phyloP scores from a whole-genome alignment of 1,140 invertebrate genomes.

The Neodiprion fabricii region DNA sequence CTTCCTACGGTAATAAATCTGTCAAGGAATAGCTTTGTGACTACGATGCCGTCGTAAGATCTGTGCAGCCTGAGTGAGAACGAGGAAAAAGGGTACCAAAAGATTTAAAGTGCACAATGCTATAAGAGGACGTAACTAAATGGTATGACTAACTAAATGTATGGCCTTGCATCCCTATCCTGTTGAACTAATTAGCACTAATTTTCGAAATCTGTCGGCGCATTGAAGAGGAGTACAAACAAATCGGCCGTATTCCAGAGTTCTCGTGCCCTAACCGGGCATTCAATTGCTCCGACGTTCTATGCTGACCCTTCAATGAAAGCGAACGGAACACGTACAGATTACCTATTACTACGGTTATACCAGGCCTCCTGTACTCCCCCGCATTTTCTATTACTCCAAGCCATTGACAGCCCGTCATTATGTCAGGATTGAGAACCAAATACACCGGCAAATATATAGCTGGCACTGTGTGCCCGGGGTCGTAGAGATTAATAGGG shows the following conservation, averaged over 20 bases:
- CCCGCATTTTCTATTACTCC: constrained; percentile 36
- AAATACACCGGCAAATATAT: not conserved
- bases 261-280: constrained; percentile 19
- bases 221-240: constrained; percentile 34
- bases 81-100: too few relatives aligned
- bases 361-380: constrained; percentile 38
- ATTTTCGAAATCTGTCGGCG: constrained; percentile 35
- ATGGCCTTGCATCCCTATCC: not conserved
- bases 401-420: constrained; percentile 43
- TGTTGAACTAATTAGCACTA: constrained; percentile 36
- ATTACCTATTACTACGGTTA: constrained; percentile 12
- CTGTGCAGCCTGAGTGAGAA: too few relatives aligned
- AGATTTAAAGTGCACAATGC: too few relatives aligned
- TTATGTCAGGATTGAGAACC: constrained; percentile 25
- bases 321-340: constrained; percentile 37
- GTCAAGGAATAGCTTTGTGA: too few relatives aligned
- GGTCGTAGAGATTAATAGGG: too few relatives aligned
- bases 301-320: constrained; percentile 41
- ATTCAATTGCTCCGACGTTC: constrained; percentile 36
- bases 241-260: constrained; percentile 36
- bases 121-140: too few relatives aligned
- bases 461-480: too few relatives aligned
- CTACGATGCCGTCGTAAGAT: too few relatives aligned
- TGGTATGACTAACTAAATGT: too few relatives aligned
- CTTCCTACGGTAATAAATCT: too few relatives aligned